Evolutionary conservation across 2,888 invertebrate genomes (phyloP), one percentile per base, ranked within the genome.

Genomic region (Monoplex corrugatus): DNA sequence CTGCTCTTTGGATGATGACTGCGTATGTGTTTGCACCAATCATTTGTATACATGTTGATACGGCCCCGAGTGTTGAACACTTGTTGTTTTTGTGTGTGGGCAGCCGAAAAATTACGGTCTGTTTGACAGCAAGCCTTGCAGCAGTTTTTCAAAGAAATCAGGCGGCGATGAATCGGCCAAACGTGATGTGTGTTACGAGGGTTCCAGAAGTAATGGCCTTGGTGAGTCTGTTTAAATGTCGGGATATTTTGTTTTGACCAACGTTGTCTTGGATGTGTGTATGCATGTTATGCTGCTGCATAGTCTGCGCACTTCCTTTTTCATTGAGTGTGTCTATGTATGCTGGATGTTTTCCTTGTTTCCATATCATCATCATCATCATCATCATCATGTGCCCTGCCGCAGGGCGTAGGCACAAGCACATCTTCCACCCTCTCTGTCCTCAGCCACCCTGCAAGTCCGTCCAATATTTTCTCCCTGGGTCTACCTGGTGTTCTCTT

Each of bases 11-110:
- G 28, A 28, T 32, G 13, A 35, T 78, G 35, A 19, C 35, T 78
- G 78, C 10, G 78, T 78, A 38, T 78, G 78, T 78, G 78, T 78
- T 32, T 78, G 78, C n/a, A n/a, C n/a, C n/a, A n/a, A n/a, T n/a
- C n/a, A n/a, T 78, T 2, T 16, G 40, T 80, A 23, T 80, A 43
- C 28, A 28, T 44, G 80, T 16, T 23, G n/a, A n/a, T n/a, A n/a
- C n/a, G n/a, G n/a, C n/a, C n/a, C n/a, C 23, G 35, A 13, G 35
- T 35, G 35, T 35, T 6, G 10, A 23, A 6, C 10, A 68, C 63
- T 68, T 13, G 5, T 68, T 19, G 72, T 72, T 32, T 72, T 32
- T 72, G 72, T 35, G 72, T 72, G 6, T 68, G 68, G 8, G 35
- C 72, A 72, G 72, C 0, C 8, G 13, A 23, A 40, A 19, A 8